Evolutionary conservation across 2,888 invertebrate species (phyloP), one percentile per base, ranked within the genome.

Genomic region (Congeria kusceri): DNA sequence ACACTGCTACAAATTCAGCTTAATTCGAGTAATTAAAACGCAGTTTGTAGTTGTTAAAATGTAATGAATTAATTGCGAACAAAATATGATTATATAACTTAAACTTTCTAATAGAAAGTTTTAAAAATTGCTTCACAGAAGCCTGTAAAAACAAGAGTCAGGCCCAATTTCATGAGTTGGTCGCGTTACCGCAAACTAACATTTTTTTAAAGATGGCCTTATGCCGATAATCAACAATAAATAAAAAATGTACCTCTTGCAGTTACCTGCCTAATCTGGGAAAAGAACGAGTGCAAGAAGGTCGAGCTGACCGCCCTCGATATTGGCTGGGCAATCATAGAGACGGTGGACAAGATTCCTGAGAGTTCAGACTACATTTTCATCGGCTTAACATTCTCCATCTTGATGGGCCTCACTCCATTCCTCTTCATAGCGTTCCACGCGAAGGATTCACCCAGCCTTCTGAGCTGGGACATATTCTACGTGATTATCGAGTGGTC

Each of bases 211-310:
- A n/a, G n/a, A n/a, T n/a, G n/a, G n/a, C n/a, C n/a, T n/a, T n/a
- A n/a, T n/a, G n/a, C 39, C 9, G 39, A 11, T 3, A 39, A 39
- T 13, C 32, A 4, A 32, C 32, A 7, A 7, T 32, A 32, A 39
- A 39, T 39, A 39, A 3, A 39, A 7, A 39, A 39, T 61, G 15
- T 32, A 20, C 46, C 28, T 57, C 9, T 81, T 86, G 25, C 93
- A 98, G 98, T 98, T 79, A 98, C 97, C 90, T 99, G 98, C 92
- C 97, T 98, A 64, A 96, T 99, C 94, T 99, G 98, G 98, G 97
- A 98, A 91, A 95, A 96, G 39, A 96, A 96, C 9, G 97, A 98
- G 80, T 96, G 97, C 28, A 97, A 98, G 91, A 98, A 98, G 92
- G 97, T 97, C 0, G 98, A 98, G 93, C 95, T 99, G 84, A 97